Evolutionary conservation across 2,113 vertebrate genomes (phyloP), one percentile per base, ranked within the genome.

Genomic region (Australoheros scitulus): DNA sequence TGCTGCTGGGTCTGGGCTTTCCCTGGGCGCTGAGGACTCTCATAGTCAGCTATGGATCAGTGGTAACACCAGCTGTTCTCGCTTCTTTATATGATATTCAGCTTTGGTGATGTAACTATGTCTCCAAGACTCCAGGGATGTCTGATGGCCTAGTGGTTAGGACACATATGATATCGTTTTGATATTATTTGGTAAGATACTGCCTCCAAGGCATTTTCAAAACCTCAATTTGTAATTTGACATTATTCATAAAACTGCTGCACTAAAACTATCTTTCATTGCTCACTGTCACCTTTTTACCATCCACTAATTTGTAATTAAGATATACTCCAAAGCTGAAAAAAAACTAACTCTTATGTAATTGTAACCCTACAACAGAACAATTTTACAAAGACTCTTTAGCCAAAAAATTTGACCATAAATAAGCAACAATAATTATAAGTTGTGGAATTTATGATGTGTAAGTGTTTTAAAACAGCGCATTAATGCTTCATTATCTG

Each of bases 21-120:
- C 96, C 96, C 8, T 96, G 96, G 96, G 94, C 94, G 1, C 92
- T 96, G 84, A 93, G 95, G 87, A 96, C 96, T 32, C 94, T 96
- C 56, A 85, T 96, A 47, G 95, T 96, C 90, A 94, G 95, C 89
- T 96, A 96, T 11, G 94, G 95, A 77, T 96, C 96, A 63, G 90
- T 91, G 90, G 96, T 96, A 87, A 91, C 80, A 56, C 22, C 75
- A 36, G 2, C 3, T 34, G 18, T 36, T 70, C 22, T 50, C 36
- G 8, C 36, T 38, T 38, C 36, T 10, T 9, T 38, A 38, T 10
- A n/a, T 55, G 52, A 20, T 56, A 50, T 56, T 56, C 15, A 15
- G 6, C 11, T 50, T 50, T 50, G 47, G 47, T 50, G 47, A 17
- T 11, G 2, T 50, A 50, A 50, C 47, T 50, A 15, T 50, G 1